phyloP scores from a whole-genome alignment of 2,797 vertebrate genomes.

The Myotis myotis region DNA sequence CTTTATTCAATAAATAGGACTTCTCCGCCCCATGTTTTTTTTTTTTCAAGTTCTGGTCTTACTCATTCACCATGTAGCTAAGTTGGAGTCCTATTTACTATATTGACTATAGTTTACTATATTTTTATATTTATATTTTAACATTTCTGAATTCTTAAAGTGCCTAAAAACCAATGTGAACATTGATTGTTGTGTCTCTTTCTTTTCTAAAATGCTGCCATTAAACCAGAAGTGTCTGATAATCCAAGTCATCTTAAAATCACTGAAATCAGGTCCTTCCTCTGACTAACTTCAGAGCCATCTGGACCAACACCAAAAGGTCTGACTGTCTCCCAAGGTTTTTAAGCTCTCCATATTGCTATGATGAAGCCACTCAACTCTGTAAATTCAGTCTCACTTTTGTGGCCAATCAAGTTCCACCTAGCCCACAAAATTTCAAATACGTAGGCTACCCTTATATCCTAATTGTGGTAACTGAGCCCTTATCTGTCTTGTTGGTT shows the following conservation, averaged over 20 bases:
- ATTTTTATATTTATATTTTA: background rate
- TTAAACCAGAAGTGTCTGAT: background rate
- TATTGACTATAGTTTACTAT: background rate
- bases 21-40: background rate
- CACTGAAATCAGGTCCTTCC: background rate
- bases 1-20: background rate
- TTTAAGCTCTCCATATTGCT: background rate
- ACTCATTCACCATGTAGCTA: background rate
- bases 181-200: background rate
- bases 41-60: background rate
- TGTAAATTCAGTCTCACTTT: background rate
- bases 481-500: background rate
- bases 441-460: background rate
- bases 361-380: background rate
- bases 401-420: background rate
- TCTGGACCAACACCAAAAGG: background rate
- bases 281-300: background rate
- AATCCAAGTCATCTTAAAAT: background rate
- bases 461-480: background rate
- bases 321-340: background rate
- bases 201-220: conserved; percentile 34
- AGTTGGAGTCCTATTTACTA: background rate
- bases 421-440: background rate
- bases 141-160: conserved; percentile 23
- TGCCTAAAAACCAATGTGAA: background rate